Evolutionary conservation across 2,797 vertebrate genomes (phyloP), one percentile per base, ranked within the genome.

Genomic region (Sebastes dallii): DNA sequence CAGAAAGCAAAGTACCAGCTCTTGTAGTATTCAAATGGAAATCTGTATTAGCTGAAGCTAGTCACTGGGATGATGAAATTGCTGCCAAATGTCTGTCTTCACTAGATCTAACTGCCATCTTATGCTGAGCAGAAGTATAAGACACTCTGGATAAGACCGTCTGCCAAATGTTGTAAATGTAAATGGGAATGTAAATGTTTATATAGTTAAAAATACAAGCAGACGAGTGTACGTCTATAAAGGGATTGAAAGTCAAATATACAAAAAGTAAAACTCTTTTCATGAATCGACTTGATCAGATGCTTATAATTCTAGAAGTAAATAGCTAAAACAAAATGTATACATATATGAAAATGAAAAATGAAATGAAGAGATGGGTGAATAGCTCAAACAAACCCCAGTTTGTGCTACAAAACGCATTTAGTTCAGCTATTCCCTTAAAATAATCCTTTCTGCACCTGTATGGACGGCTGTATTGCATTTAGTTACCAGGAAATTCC

Each of bases 61-160:
- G 68, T 78, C n/a, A 60, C 64, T 32, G 30, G 42, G 68, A 76
- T 78, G 71, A 84, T 69, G 61, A 78, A 72, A 77, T 10, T 30
- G 58, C 39, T 71, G 77, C 78, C 69, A 83, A 80, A 83, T 62
- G 62, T 75, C 68, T 75, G 52, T 61, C 71, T 77, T 65, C 22
- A 36, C 65, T 69, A 71, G 36, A 75, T 60, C 56, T 25, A 66
- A 77, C 27, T 11, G 70, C 42, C 66, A 64, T 75, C 18, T 61
- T 59, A 66, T 52, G 61, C 56, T 54, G 56, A 71, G 72, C 64
- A 80, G 52, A 55, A 62, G 34, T 27, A 32, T 9, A 68, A 67
- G 62, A 69, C 72, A 72, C 32, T 66, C 39, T 64, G 16, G 34
- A 56, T 50, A 6, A 39, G 52, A 68, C 1, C 12, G 58, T 64